A percentile compares a stretch with the other conserved stretches of the same genome.
Evolutionary conservation across 2,113 vertebrate genomes (phyloP).

Genomic region (Halcyon malimbica): DNA sequence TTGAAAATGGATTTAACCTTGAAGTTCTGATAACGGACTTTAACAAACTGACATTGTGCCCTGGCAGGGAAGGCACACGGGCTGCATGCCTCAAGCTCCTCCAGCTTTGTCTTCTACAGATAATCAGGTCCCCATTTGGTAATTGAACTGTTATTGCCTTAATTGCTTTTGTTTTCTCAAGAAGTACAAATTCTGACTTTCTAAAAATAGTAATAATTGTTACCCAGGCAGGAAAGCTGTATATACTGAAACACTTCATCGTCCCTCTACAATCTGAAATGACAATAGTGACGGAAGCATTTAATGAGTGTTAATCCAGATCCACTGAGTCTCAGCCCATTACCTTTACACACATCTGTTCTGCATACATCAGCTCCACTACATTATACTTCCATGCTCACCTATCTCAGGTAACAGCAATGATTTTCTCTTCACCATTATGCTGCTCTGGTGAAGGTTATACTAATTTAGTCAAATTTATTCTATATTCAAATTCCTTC

Average conservation of each 20-base stretch:
- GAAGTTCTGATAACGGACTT: not conserved
- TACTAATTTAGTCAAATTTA: not conserved
- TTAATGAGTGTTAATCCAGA: not conserved
- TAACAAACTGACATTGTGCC: not conserved
- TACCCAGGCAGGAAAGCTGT: not conserved
- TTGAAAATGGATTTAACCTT: not conserved
- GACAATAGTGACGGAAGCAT: not conserved
- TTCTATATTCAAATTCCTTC: not conserved
- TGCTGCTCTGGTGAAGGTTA: not conserved
- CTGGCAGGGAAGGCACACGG: fast-evolving
- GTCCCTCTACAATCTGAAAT: not conserved
- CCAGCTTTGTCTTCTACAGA: not conserved
- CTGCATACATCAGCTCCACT: not conserved
- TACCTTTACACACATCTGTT: not conserved
- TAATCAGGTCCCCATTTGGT: not conserved
- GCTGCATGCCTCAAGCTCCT: not conserved
- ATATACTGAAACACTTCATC: not conserved
- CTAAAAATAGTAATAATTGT: not conserved
- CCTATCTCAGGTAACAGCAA: not conserved
- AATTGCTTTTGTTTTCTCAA: not conserved
- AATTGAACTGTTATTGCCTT: not conserved
- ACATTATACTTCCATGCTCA: not conserved
- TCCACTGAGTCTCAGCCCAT: not conserved
- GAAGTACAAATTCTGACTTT: not conserved
- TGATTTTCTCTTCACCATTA: not conserved